Conservation (phyloP, 2,113 vertebrate species). For the Zeus faber region DNA sequence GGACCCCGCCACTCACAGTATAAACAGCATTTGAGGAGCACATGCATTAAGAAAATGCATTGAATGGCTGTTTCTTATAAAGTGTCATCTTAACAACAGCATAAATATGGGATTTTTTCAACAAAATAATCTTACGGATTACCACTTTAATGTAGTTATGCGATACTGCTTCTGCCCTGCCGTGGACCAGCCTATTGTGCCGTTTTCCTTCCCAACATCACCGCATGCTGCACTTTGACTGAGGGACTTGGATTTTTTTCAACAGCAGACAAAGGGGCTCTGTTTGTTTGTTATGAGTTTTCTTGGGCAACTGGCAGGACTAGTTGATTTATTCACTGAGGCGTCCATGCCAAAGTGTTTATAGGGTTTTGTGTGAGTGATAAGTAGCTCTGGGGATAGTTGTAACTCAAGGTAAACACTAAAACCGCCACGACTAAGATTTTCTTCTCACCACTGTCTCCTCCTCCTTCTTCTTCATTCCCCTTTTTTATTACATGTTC, state of each 20-base stretch:
- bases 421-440: constrained; percentile 18
- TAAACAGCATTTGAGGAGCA: no score
- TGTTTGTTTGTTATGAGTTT: constrained; percentile 33
- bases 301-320: constrained; percentile 24
- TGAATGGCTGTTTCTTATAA: no score
- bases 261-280: constrained; percentile 29
- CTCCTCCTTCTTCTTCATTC: constrained; percentile 3
- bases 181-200: not conserved
- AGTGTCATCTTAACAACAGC: no score
- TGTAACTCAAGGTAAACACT: constrained; percentile 29
- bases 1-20: no score
- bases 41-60: no score
- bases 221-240: not conserved
- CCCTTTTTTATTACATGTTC: no score
- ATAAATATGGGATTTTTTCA: no score
- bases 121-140: no score
- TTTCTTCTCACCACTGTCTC: constrained; percentile 23
- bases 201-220: not conserved
- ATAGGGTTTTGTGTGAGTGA: constrained; percentile 11
- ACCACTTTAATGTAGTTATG: no score
- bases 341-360: constrained; percentile 14
- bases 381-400: constrained; percentile 4
- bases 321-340: constrained; percentile 31
- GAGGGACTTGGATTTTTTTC: not conserved
- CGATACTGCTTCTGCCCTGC: no score